Evolutionary conservation across 2,113 vertebrate genomes (phyloP), one percentile per base, ranked within the genome.

Genomic region (Myotis yumanensis): DNA sequence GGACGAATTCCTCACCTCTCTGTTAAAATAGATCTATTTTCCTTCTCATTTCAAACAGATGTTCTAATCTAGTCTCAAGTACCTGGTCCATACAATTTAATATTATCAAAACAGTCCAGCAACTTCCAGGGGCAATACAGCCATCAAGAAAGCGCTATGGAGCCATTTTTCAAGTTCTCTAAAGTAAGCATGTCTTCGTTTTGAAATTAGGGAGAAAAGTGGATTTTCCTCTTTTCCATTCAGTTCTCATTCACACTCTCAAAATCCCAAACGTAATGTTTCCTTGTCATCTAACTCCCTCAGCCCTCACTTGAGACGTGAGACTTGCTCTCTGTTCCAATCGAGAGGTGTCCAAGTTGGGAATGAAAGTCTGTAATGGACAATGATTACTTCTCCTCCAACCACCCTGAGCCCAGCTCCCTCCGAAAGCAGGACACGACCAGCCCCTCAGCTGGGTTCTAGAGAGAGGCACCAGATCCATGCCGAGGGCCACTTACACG

Each of bases 31-130:
- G 37, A n/a, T 25, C 16, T 40, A 59, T 66, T 76, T 94, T 75
- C 52, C 72, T 82, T 46, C 35, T 91, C 62, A 82, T 51, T 76
- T 85, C 72, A 92, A 84, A 95, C 43, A 90, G 57, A 79, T 79
- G 35, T 54, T 81, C 77, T 46, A 84, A 16, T 85, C n/a, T 46
- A 84, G 20, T 85, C n/a, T 90, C 64, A 93, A 71, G n/a, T 37
- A 73, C 30, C 18, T 68, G 40, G 77, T 85, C 35, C 48, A 92
- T 85, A 94, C 16, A 94, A 73, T 32, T 86, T 37, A 94, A 93
- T 16, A 81, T 9, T 77, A 46, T 54, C n/a, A 30, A n/a, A 90
- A 80, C 11, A 18, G 57, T 52, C 71, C 25, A 52, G 81, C 54
- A 89, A 92, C 81, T 88, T n/a, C 0, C 2, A 51, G 32, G 52